Base-by-base conservation (phyloP, 1,140 invertebrate genomes). In the Brachystomella parvula region DNA sequence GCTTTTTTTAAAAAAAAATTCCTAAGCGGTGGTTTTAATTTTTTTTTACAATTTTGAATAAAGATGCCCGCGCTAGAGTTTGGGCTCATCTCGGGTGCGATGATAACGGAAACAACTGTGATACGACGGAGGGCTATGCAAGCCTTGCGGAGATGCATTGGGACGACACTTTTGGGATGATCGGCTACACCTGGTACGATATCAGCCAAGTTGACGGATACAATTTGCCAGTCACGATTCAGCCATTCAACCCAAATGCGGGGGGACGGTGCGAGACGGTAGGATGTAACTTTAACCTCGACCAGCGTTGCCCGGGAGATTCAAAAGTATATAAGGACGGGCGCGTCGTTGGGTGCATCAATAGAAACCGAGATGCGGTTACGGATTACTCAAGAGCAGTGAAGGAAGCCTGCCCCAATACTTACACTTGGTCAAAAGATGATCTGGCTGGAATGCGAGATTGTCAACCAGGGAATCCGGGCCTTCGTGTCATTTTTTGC, bases 341-440 rank as follows among this genome's bases (percentile, higher is more conserved):
- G 6, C 28, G 47, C 1, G 53, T 63, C 0, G 66, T 68, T 2
- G 66, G 31, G 0, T 68, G 66, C 31, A 56, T 47, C 19, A 68
- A 68, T 47, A 9, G 12, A 1, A 47, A 64, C 30, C 24, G 66
- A 33, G 62, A 47, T 47, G 53, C 2, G 9, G 30, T 39, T 26
- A 64, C 66, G 12, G 66, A 63, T 19, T 68, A 68, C 29, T 59
- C 56, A 1, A 58, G 39, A 19, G 44, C 26, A 1, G 61, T 68
- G 35, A 68, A 68, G 24, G 9, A 35, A n/a, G 49, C 39, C 12
- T 68, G 66, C 29, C 66, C 66, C 21, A 56, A 63, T 47, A 58
- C 56, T 17, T 68, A 68, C 19, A 58, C 66, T 24, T 68, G 66
- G 66, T 68, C 66, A 1, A 63, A 68, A 6, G 66, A 68, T 33